phyloP scores from a whole-genome alignment of 1,140 invertebrate species.

The Thaumatotibia leucotreta region DNA sequence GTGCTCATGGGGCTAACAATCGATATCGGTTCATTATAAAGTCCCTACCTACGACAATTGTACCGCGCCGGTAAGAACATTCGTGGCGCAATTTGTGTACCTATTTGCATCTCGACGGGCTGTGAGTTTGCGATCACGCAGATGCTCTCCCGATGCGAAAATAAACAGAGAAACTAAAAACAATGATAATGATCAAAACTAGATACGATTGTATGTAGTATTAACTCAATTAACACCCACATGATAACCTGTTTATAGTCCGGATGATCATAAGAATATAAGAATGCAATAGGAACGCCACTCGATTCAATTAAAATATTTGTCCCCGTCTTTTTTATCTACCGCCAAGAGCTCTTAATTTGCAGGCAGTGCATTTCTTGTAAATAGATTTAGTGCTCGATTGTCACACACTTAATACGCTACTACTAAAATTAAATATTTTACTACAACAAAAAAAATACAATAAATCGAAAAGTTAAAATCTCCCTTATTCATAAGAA shows the following conservation, averaged over 20 bases:
- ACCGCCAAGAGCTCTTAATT: too few species aligned
- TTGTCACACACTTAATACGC: neutral
- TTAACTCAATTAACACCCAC: neutral
- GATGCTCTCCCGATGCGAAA: slow-evolving; percentile 30
- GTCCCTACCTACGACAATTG: slow-evolving; percentile 29
- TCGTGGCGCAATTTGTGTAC: slow-evolving; percentile 55
- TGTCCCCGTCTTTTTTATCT: too few species aligned
- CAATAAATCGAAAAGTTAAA: too few species aligned
- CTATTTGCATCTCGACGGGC: slow-evolving; percentile 55
- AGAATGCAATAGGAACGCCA: neutral
- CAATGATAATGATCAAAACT: slow-evolving; percentile 9
- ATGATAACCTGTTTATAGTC: neutral
- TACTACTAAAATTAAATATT: too few species aligned
- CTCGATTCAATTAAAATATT: neutral
- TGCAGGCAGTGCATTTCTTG: neutral
- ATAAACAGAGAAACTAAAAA: slow-evolving; percentile 30
- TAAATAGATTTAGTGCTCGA: neutral
- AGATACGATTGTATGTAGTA: neutral
- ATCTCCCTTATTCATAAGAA: too few species aligned
- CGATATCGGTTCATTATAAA: slow-evolving; percentile 54
- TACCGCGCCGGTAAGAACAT: slow-evolving; percentile 46
- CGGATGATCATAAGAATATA: neutral
- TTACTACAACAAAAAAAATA: too few species aligned
- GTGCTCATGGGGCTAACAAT: slow-evolving; percentile 21
- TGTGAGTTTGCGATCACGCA: slow-evolving; percentile 49